Evolutionary conservation across 2,797 vertebrate genomes (phyloP).

Genomic region (Brotula barbata): DNA sequence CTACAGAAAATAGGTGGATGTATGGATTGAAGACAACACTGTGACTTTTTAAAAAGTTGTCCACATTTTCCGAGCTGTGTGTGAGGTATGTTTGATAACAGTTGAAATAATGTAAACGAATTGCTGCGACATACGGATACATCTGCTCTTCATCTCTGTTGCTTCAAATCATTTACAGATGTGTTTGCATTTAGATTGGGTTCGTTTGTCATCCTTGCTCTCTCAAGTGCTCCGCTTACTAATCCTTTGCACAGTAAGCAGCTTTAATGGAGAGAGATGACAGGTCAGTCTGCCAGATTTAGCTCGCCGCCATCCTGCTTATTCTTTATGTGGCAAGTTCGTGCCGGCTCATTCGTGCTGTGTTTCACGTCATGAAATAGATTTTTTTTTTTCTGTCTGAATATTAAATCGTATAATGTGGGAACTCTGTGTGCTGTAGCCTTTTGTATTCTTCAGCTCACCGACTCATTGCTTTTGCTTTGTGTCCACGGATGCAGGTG

Average conservation of each 20-base stretch:
- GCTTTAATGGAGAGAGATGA: slow-evolving; percentile 65
- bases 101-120: not conserved
- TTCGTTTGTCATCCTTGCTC: slow-evolving; percentile 46
- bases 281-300: slow-evolving; percentile 55
- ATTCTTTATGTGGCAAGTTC: slow-evolving; percentile 39
- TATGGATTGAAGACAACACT: too few relatives aligned
- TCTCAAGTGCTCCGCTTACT: slow-evolving; percentile 43
- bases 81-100: not conserved
- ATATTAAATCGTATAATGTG: too few relatives aligned
- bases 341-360: slow-evolving; percentile 23
- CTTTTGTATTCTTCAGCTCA: not conserved
- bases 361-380: not conserved
- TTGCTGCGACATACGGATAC: not conserved
- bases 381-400: too few relatives aligned
- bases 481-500: slow-evolving; percentile 76
- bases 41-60: not conserved
- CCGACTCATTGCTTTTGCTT: slow-evolving; percentile 16
- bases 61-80: not conserved
- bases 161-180: slow-evolving; percentile 10
- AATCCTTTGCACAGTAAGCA: slow-evolving; percentile 63
- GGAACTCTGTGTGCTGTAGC: not conserved
- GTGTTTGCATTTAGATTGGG: slow-evolving; percentile 34
- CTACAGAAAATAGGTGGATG: too few relatives aligned
- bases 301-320: slow-evolving; percentile 35
- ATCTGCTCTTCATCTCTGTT: not conserved